A percentile compares a stretch with the other conserved stretches of the same genome.
Conservation (phyloP, 2,888 invertebrate genomes). For the Luperina testacea region DNA sequence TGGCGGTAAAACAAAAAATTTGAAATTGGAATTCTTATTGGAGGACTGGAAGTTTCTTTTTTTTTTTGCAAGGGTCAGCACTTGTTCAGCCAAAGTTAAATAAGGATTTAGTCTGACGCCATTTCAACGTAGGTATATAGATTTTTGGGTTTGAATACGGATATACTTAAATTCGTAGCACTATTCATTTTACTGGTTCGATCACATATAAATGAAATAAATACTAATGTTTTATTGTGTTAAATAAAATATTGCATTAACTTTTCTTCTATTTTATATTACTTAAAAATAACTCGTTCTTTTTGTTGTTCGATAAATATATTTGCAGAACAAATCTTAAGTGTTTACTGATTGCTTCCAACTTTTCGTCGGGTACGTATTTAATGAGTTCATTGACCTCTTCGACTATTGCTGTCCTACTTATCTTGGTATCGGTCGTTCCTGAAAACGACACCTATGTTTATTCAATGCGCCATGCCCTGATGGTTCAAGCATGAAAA, state of each 20-base stretch:
- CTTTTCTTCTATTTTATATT: conserved; percentile 19
- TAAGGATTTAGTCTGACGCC: conserved; percentile 6
- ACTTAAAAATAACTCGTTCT: conserved; percentile 17
- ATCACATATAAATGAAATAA: not conserved
- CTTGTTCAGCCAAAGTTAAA: conserved; percentile 25
- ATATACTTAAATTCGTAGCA: not conserved
- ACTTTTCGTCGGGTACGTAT: conserved; percentile 22
- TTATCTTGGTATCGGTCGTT: conserved; percentile 11
- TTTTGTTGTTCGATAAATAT: conserved; percentile 19
- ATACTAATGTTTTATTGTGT: not conserved
- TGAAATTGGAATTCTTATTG: conserved; percentile 36
- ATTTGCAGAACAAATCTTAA: conserved; percentile 27
- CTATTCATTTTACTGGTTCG: not conserved
- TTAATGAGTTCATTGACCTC: conserved; percentile 25
- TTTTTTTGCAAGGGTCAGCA: not conserved
- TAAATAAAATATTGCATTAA: conserved; percentile 6
- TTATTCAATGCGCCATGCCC: not conserved
- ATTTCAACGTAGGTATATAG: not conserved
- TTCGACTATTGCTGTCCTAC: conserved; percentile 19
- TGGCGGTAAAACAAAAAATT: conserved; percentile 58
- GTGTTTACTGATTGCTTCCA: conserved; percentile 33
- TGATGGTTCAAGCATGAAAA: not conserved
- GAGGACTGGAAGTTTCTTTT: not conserved
- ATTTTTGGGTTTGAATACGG: not conserved
- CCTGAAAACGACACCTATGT: conserved; percentile 25